Evolutionary conservation across 2,888 invertebrate genomes (phyloP), one percentile per base, ranked within the genome.

Genomic region (Caenorhabditis sp.): DNA sequence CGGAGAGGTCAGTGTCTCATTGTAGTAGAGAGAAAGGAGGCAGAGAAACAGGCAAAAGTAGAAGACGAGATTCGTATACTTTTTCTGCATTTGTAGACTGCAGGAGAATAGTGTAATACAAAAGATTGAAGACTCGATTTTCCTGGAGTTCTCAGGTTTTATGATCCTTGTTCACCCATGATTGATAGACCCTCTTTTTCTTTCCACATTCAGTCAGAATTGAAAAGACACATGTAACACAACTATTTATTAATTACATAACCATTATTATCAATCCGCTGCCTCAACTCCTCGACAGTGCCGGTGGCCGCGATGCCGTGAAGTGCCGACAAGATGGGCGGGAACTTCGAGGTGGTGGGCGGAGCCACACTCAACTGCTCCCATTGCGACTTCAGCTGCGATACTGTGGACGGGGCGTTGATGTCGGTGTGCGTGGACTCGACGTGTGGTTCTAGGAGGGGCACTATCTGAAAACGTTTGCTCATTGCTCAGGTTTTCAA

Each of bases 361-460:
- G 76, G 80, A 2, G 80, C 70, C 8, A 84, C 54, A 24, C 75
- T 76, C 24, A 80, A 54, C 61, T 90, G 87, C 61, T 91, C 91
- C 91, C 91, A 91, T 66, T 91, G 90, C 2, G 82, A 87, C 79
- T 90, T 91, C 14, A 91, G 77, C 28, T 87, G 87, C 5, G 90
- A 90, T 10, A 91, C 91, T 4, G 90, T 89, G 14, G 84, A 85
- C 26, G 81, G 86, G 0, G 84, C 80, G 12, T 76, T 82, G 35
- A 85, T 86, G 44, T 85, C 85, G 0, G 83, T 79, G 41, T 84
- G 85, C 10, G 59, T 61, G n/a, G 80, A 75, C 5, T 76, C 81
- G 1, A 87, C 85, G 38, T 87, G 84, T 8, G 86, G 86, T 66
- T 89, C 90, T 10, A 90, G 75, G 3, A 86, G 47, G 14, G 86